A percentile compares a stretch with the other conserved stretches of the same genome.
Conservation (phyloP, 2,888 invertebrate genomes). For the Coronaproctus castanopsis region DNA sequence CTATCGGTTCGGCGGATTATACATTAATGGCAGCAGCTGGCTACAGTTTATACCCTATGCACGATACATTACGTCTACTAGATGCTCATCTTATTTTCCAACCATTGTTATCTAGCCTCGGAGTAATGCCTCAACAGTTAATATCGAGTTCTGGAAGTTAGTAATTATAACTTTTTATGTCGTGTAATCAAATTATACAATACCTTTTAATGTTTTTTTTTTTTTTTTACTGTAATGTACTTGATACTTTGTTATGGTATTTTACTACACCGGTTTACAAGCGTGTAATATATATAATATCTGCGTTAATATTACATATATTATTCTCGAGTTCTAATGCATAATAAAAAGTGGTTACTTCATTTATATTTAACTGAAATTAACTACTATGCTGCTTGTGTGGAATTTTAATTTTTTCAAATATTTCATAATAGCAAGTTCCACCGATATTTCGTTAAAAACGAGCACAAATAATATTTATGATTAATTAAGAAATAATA, state of each 20-base stretch:
- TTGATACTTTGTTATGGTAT: not conserved
- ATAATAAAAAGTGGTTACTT: too few species aligned
- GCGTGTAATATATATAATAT: not conserved
- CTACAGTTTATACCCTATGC: slow-evolving; percentile 51
- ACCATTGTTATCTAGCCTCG: slow-evolving; percentile 68
- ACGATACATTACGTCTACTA: slow-evolving; percentile 60
- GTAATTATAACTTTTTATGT: too few species aligned
- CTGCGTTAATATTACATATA: too few species aligned
- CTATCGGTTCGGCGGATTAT: slow-evolving; percentile 18
- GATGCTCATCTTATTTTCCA: slow-evolving; percentile 89
- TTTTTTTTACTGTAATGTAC: not conserved
- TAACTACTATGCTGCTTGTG: too few species aligned
- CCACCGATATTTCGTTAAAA: too few species aligned
- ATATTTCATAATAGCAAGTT: too few species aligned
- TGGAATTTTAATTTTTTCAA: too few species aligned
- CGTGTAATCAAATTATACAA: not conserved
- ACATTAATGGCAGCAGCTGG: slow-evolving; percentile 25
- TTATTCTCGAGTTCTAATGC: too few species aligned
- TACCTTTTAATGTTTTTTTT: not conserved
- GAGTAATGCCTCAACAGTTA: slow-evolving; percentile 77
- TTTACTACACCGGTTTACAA: not conserved
- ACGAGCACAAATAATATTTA: too few species aligned
- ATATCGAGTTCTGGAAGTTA: slow-evolving; percentile 24
- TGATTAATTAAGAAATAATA: too few species aligned
- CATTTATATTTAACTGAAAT: too few species aligned